Percentiles rank a stretch among this genome's conserved stretches.
Conservation (phyloP, 2,888 invertebrate species). For the Flabesymbios commensalis region DNA sequence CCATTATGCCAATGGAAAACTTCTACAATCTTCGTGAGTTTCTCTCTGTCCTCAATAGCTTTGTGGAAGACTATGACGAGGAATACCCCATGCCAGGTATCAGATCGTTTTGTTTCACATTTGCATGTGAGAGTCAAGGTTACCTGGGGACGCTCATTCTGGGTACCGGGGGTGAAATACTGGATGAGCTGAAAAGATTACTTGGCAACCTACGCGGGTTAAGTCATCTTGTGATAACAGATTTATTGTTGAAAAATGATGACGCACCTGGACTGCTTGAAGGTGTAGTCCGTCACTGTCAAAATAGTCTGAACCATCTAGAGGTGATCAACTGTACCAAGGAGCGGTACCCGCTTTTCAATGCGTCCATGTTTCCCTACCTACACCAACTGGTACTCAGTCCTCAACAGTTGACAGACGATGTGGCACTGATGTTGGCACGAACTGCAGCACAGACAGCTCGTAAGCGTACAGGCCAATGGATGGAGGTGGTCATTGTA, state of each 20-base stretch:
- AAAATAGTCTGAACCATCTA: slow-evolving; percentile 69
- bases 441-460: background rate
- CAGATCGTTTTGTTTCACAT: slow-evolving; percentile 68
- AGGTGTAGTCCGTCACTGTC: slow-evolving; percentile 69
- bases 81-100: slow-evolving; percentile 48
- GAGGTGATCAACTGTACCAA: slow-evolving; percentile 77
- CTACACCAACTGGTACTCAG: slow-evolving; percentile 67
- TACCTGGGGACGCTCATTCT: slow-evolving; percentile 64
- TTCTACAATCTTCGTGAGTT: slow-evolving; percentile 84
- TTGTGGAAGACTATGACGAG: slow-evolving; percentile 66
- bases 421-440: slow-evolving; percentile 72
- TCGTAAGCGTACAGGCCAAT: slow-evolving; percentile 50
- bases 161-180: slow-evolving; percentile 73
- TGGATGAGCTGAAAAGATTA: slow-evolving; percentile 61
- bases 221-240: slow-evolving; percentile 71
- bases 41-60: slow-evolving; percentile 79
- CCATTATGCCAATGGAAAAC: slow-evolving; percentile 76
- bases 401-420: slow-evolving; percentile 74
- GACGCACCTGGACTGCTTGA: slow-evolving; percentile 74
- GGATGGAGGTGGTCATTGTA: slow-evolving; percentile 72
- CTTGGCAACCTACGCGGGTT: slow-evolving; percentile 72
- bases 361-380: slow-evolving; percentile 77
- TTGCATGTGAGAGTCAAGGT: slow-evolving; percentile 66
- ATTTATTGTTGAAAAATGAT: slow-evolving; percentile 73
- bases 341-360: slow-evolving; percentile 72